phyloP scores from a whole-genome alignment of 2,113 vertebrate species.

The Hyaena hyaena region DNA sequence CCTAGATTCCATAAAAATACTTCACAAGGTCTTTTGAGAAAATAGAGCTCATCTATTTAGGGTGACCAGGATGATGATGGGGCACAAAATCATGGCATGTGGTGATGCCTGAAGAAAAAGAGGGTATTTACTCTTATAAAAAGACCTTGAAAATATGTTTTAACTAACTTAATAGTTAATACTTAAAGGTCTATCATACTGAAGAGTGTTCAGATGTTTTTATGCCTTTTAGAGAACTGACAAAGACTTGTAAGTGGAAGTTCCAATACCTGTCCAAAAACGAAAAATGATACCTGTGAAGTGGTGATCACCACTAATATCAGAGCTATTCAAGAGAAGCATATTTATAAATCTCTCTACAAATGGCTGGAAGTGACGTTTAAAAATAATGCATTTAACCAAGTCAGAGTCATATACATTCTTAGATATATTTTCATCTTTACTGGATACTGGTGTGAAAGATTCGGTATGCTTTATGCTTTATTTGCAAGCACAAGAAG shows the following conservation, averaged over 20 bases:
- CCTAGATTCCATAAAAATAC: background rate
- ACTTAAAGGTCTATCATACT: background rate
- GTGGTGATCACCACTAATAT: background rate
- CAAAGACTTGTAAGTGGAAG: background rate
- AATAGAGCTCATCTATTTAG: background rate
- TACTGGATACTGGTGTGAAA: background rate
- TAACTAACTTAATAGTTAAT: background rate
- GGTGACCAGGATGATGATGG: background rate
- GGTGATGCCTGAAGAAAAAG: background rate
- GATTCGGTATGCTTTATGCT: background rate
- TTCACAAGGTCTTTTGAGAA: background rate
- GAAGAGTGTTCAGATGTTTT: background rate
- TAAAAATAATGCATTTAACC: background rate
- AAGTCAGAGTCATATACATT: background rate
- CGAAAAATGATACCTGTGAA: background rate
- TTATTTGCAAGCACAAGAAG: background rate
- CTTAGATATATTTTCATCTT: background rate
- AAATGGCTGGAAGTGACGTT: background rate
- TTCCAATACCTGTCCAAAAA: constrained; percentile 15
- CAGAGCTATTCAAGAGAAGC: background rate
- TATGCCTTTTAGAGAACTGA: background rate
- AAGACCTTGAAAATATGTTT: background rate
- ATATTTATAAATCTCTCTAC: background rate
- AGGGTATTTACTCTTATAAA: background rate
- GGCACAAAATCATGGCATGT: background rate